A percentile compares a stretch with the other conserved stretches of the same genome.
phyloP scores from a whole-genome alignment of 1,140 invertebrate species.

The Calephelis nemesis region DNA sequence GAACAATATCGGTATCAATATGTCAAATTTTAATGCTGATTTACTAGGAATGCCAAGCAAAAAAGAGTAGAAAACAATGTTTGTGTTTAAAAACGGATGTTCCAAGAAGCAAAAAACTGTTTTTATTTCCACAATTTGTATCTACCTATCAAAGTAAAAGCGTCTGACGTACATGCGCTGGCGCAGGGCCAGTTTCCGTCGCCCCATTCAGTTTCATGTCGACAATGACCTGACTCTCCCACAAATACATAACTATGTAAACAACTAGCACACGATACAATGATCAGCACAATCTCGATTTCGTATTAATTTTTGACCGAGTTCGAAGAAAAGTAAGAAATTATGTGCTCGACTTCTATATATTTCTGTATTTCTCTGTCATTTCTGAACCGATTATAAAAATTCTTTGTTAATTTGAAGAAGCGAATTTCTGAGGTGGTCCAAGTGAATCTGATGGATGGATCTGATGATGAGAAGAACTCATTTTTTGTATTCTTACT shows the following conservation, averaged over 20 bases:
- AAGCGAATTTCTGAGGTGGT: too few species aligned
- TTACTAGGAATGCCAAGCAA: neutral
- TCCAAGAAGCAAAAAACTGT: slow-evolving; percentile 24
- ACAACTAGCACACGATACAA: slow-evolving; percentile 17
- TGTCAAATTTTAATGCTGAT: neutral
- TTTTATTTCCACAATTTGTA: slow-evolving; percentile 10
- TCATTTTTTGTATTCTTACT: too few species aligned
- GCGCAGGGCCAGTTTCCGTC: slow-evolving; percentile 58
- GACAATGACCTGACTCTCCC: slow-evolving; percentile 66
- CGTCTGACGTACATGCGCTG: slow-evolving; percentile 61
- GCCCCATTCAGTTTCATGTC: slow-evolving; percentile 62
- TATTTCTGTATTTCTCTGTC: too few species aligned
- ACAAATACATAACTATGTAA: slow-evolving; percentile 38
- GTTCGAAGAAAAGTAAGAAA: too few species aligned
- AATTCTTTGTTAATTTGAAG: too few species aligned
- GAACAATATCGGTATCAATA: neutral
- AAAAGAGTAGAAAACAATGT: slow-evolving; percentile 27
- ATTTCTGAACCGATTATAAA: too few species aligned
- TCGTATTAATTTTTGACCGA: neutral
- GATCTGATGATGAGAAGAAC: too few species aligned
- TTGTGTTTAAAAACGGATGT: slow-evolving; percentile 40
- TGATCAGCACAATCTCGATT: slow-evolving; percentile 8
- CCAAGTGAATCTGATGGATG: too few species aligned
- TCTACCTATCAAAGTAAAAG: slow-evolving; percentile 35
- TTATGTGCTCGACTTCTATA: too few species aligned